Evolutionary conservation across 1,140 invertebrate genomes (phyloP).

Genomic region (Psix sp.): DNA sequence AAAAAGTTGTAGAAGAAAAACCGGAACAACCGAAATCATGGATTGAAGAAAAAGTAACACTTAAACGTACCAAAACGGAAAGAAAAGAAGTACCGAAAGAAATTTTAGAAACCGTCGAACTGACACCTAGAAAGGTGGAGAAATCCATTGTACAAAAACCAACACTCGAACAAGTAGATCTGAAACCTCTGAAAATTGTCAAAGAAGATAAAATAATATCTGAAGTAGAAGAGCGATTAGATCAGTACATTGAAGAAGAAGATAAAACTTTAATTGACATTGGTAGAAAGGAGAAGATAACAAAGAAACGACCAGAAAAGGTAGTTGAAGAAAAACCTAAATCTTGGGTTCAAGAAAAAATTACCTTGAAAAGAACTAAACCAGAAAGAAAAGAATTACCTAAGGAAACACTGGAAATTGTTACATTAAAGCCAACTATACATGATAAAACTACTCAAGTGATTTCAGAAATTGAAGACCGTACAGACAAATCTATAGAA

Average conservation of each 20-base stretch:
- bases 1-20: constrained; percentile 13
- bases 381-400: constrained; percentile 68
- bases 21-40: constrained; percentile 66
- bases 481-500: constrained; percentile 56
- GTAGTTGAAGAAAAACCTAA: constrained; percentile 64
- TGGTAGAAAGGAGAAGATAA: constrained; percentile 23
- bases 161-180: constrained; percentile 24
- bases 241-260: constrained; percentile 79
- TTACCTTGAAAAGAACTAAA: constrained; percentile 66
- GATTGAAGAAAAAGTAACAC: constrained; percentile 69
- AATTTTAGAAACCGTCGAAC: constrained; percentile 70
- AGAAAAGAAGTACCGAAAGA: constrained; percentile 73
- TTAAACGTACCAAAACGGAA: constrained; percentile 69
- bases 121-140: constrained; percentile 68
- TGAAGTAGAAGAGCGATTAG: constrained; percentile 63
- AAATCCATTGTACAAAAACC: constrained; percentile 49
- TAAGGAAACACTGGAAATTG: constrained; percentile 71
- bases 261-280: constrained; percentile 13
- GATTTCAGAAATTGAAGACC: background rate
- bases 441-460: constrained; percentile 62
- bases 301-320: constrained; percentile 58
- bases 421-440: constrained; percentile 59
- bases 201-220: constrained; percentile 44
- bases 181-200: constrained; percentile 53
- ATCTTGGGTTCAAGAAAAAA: constrained; percentile 77